Evolutionary conservation across 2,113 vertebrate species (phyloP).

Genomic region (Microcebus ravelobensis): DNA sequence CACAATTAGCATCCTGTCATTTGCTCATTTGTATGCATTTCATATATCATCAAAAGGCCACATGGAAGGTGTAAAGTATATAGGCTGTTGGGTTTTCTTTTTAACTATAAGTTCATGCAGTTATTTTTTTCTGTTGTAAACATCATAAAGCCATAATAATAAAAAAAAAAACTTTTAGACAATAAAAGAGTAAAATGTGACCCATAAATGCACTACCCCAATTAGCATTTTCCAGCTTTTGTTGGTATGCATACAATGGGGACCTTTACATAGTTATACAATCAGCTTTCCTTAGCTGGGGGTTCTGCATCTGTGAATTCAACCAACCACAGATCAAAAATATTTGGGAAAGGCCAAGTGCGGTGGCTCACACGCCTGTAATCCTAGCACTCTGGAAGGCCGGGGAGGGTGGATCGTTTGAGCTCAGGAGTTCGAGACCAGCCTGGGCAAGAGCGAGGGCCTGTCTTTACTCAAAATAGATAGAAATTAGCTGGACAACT

Average conservation of each 20-base stretch:
- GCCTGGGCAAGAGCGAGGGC: too few relatives aligned
- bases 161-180: not conserved
- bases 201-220: not conserved
- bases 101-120: not conserved
- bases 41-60: not conserved
- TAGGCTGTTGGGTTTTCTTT: not conserved
- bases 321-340: not conserved
- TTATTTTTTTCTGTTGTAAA: not conserved
- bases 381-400: too few relatives aligned
- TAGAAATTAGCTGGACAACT: too few relatives aligned
- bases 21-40: not conserved
- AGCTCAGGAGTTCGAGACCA: too few relatives aligned
- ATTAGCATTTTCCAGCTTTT: not conserved
- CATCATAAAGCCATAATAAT: not conserved
- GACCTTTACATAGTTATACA: not conserved
- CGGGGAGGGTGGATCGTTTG: too few relatives aligned
- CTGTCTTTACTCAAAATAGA: too few relatives aligned
- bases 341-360: not conserved
- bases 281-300: not conserved
- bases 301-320: not conserved
- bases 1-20: not conserved
- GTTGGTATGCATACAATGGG: not conserved
- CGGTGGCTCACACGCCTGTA: too few relatives aligned
- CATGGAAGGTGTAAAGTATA: not conserved
- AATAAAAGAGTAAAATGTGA: conserved; percentile 36